Base-by-base conservation (phyloP, 2,888 invertebrate genomes). In the Netelia virgata region DNA sequence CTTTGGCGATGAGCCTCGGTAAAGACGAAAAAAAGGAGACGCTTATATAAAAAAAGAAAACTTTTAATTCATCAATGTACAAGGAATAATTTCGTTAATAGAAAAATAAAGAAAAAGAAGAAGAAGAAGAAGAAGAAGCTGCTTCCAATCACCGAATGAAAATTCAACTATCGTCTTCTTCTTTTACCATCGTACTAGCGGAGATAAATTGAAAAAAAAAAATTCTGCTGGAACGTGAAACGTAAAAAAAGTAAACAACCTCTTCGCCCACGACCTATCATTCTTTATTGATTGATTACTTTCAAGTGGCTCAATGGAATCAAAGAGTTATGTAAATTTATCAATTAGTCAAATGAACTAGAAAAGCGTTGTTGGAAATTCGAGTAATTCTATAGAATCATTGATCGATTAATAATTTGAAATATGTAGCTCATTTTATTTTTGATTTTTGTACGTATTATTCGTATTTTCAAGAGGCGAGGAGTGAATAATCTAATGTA, bases 401-500 rank as follows among this genome's bases (percentile, higher is more conserved):
- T 72, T 8, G 57, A 59, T 43, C 11, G 14, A 41, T 14, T 14
- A 18, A 57, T 18, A 10, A 28, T n/a, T n/a, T 47, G 20, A 28
- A 43, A 47, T 47, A 14, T 47, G 10, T 14, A 0, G 10, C 47
- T 47, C 14, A 3, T 47, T 47, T 1, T 6, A 36, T 36, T 36
- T 14, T 47, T 47, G 14, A 11, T 14, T 14, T 14, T 3, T 14
- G 14, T 14, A 47, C 10, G 14, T 14, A 47, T 47, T 47, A 14
- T 2, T 47, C 47, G 47, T 47, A 47, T 66, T 43, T n/a, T 16
- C 43, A 28, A 47, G 18, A 47, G 36, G 47, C 59, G 36, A 61
- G 28, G 41, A 61, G 69, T 72, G 16, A 66, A 57, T 74, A 69
- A 83, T 78, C 36, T 73, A 78, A 55, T 78, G 23, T 78, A 63